Evolutionary conservation across 2,888 invertebrate species (phyloP), one percentile per base, ranked within the genome.

Genomic region (Stictocephala bisonia): DNA sequence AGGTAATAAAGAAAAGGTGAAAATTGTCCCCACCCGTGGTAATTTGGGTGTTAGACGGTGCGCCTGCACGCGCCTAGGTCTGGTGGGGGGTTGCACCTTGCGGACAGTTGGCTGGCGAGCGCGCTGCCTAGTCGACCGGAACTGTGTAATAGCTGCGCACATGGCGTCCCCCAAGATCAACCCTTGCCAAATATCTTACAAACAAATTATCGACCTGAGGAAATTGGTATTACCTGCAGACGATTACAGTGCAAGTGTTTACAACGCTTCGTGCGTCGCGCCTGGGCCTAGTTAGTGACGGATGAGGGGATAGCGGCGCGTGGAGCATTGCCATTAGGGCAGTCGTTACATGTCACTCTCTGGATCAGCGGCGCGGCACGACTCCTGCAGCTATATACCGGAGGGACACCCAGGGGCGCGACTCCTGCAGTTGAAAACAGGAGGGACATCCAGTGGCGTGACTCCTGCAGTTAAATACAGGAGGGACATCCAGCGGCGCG

Each of bases 101-200:
- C 64, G 1, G 26, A 35, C 64, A 64, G 64, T 64, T 64, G 64
- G 64, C 26, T 64, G 64, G 64, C 26, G 15, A 44, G 64, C 64
- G 64, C 27, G 64, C 64, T 22, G 64, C 64, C 44, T 26, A 24
- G 26, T 35, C 4, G 64, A 1, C 64, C 64, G 64, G 64, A 64
- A 64, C 64, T 27, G 20, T 41, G 35, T 51, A 60, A 60, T 64
- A 64, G 27, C 64, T 44, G 64, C 64, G 44, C 24, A 64, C 44
- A n/a, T n/a, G 64, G 64, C 44, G 64, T 44, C 64, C 13, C 7
- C 20, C 26, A 6, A 6, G 26, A 3, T 15, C 64, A 64, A 64
- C 64, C 64, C 64, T 64, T 64, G 64, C 64, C 64, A 64, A 64
- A 64, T 64, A 64, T 64, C 64, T 27, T 26, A n/a, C 22, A 64